These are phyloP conservation scores for Equus przewalskii DNA, from an alignment of 2,113 vertebrate species.

Conservation along the genomic window DNA sequence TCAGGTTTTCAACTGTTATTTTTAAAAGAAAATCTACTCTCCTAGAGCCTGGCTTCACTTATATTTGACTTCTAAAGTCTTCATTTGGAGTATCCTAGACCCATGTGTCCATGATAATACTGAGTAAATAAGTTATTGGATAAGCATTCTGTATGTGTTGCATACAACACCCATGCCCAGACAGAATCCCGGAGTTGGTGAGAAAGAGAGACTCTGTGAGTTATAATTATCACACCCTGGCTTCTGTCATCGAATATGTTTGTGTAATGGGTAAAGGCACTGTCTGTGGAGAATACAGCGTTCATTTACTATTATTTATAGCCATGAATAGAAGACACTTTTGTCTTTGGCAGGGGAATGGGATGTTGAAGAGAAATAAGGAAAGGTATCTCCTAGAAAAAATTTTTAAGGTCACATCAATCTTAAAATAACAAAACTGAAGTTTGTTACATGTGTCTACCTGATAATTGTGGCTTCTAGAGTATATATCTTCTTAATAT, in stretches of 20 bases:
- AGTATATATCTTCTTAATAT: not conserved
- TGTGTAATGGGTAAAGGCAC: not conserved
- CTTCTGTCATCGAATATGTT: not conserved
- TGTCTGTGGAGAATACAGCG: not conserved
- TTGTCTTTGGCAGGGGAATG: not conserved
- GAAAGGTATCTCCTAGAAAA: not conserved
- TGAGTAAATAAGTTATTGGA: not conserved
- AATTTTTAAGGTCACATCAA: not conserved
- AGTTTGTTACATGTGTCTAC: not conserved
- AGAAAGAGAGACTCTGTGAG: not conserved
- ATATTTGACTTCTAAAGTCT: not conserved
- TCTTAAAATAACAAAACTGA: conserved; percentile 46
- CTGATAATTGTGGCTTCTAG: not conserved
- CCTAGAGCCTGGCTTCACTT: not conserved
- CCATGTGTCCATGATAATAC: not conserved
- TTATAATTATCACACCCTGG: not conserved
- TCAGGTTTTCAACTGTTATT: not conserved
- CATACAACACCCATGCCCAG: not conserved
- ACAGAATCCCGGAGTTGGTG: not conserved
- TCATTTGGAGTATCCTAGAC: not conserved
- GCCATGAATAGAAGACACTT: not conserved
- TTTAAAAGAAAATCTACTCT: conserved; percentile 49
- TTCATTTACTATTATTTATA: not conserved
- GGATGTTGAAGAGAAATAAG: not conserved
- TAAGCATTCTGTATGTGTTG: not conserved